phyloP scores from a whole-genome alignment of 1,140 invertebrate genomes.

The Bombus soroeensis region DNA sequence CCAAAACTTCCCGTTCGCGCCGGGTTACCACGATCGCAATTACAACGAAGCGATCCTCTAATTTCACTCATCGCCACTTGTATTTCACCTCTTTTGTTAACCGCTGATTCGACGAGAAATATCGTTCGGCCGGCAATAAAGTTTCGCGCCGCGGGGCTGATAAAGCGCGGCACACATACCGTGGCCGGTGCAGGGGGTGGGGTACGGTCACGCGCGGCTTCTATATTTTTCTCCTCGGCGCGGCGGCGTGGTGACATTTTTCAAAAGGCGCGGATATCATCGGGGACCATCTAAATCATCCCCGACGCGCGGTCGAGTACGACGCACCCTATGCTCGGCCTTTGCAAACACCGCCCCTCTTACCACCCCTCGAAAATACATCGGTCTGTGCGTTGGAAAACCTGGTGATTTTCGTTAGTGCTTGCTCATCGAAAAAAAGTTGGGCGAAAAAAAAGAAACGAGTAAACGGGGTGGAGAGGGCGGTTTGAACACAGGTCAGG shows the following conservation, averaged over 20 bases:
- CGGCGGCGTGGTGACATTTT: conserved; percentile 64
- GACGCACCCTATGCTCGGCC: conserved; percentile 65
- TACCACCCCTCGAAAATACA: conserved; percentile 46
- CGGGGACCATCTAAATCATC: conserved; percentile 69
- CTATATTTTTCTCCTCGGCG: conserved; percentile 60
- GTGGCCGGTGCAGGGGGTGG: background rate
- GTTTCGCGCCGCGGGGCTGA: conserved; percentile 47
- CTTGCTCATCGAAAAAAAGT: conserved; percentile 75
- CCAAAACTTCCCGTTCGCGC: too few relatives aligned
- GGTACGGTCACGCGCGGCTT: conserved; percentile 31
- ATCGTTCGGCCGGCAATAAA: conserved; percentile 62
- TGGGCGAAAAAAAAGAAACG: conserved; percentile 28
- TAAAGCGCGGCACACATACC: conserved; percentile 55
- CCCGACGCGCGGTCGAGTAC: conserved; percentile 43
- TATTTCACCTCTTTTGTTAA: conserved; percentile 52
- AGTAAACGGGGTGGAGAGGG: background rate
- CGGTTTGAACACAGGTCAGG: conserved; percentile 24
- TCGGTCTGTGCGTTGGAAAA: conserved; percentile 24
- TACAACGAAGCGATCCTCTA: conserved; percentile 36
- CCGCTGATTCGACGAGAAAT: conserved; percentile 66
- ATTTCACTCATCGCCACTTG: conserved; percentile 42
- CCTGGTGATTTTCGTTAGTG: conserved; percentile 74
- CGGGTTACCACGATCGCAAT: conserved; percentile 2
- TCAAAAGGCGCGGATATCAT: conserved; percentile 70
- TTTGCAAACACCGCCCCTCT: conserved; percentile 59